These are phyloP conservation scores for Pyrrhosoma nymphula DNA, from an alignment of 2,888 invertebrate species.

Conservation along the genomic window DNA sequence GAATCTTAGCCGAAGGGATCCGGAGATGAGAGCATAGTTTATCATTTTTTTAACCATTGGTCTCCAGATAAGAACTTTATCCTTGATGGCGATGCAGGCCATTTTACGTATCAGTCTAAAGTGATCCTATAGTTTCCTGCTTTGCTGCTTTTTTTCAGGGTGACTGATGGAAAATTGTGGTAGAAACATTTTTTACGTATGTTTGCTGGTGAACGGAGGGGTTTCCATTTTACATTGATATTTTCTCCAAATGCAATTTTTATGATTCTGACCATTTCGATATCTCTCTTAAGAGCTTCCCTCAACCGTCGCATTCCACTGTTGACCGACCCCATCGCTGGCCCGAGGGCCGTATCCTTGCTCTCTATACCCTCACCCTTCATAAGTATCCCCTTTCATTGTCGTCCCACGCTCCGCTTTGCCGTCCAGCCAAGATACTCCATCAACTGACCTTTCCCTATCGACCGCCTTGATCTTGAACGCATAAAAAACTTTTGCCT, in stretches of 20 bases:
- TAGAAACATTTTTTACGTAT: too few species aligned
- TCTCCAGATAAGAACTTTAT: too few species aligned
- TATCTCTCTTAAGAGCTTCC: not conserved
- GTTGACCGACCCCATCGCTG: not conserved
- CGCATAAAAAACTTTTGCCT: not conserved
- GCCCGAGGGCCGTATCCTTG: not conserved
- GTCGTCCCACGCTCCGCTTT: not conserved
- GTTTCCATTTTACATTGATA: not conserved
- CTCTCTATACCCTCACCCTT: not conserved
- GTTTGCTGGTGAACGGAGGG: too few species aligned
- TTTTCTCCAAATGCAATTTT: not conserved
- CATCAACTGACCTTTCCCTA: not conserved
- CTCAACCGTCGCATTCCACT: not conserved
- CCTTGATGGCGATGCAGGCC: too few species aligned
- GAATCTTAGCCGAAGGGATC: too few species aligned
- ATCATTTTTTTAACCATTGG: too few species aligned
- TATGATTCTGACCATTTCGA: not conserved
- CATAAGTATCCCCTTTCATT: not conserved
- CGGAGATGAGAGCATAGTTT: too few species aligned
- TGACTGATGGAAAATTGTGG: too few species aligned
- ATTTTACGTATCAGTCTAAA: too few species aligned
- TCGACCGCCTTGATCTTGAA: not conserved
- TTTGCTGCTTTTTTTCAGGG: too few species aligned
- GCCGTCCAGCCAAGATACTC: not conserved
- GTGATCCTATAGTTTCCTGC: too few species aligned